Base-by-base conservation (phyloP, 2,797 vertebrate genomes). In the Oophaga sylvatica region DNA sequence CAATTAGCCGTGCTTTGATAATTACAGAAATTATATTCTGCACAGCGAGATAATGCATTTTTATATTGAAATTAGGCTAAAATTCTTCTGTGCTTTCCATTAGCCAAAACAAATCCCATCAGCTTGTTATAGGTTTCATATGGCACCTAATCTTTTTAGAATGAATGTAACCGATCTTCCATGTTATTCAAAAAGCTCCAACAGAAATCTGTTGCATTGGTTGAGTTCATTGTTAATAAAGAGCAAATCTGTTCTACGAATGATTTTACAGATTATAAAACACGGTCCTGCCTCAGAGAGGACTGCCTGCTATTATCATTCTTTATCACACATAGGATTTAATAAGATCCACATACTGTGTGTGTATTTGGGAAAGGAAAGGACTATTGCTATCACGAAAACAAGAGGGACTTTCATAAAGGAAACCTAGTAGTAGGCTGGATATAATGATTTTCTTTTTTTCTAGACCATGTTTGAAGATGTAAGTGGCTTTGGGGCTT, bases 401-500 rank as follows among this genome's bases (percentile, higher is more conserved):
- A 11, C 62, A 63, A 22, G 62, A 63, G 62, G 11, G 35, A 41
- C 35, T 63, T 63, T 22, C 11, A 67, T 13, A 67, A 13, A 4
- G 65, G 26, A 26, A 13, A 65, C 22, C n/a, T 12, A 11, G 63
- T 12, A 11, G 63, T 29, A 67, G n/a, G 10, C 29, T 8, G 16
- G 29, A 16, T 13, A 7, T 70, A 70, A 70, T 29, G 11, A 1
- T 17, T 80, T 62, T 41, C 70, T 3, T 67, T 35, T 22, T 45
- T 59, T 45, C 75, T 84, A 99, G 98, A 99, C 98, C 0, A 99
- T 99, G 96, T 99, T 99, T 93, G 98, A 99, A 92, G 98, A 99
- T 60, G 97, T 99, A 0, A 99, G 98, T 92, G 98, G 98, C 7
- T 99, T 99, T 70, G 98, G 98, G 78, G 96, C 98, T 0, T 99